phyloP scores from a whole-genome alignment of 2,797 vertebrate species.

The Pantherophis alleghaniensis region DNA sequence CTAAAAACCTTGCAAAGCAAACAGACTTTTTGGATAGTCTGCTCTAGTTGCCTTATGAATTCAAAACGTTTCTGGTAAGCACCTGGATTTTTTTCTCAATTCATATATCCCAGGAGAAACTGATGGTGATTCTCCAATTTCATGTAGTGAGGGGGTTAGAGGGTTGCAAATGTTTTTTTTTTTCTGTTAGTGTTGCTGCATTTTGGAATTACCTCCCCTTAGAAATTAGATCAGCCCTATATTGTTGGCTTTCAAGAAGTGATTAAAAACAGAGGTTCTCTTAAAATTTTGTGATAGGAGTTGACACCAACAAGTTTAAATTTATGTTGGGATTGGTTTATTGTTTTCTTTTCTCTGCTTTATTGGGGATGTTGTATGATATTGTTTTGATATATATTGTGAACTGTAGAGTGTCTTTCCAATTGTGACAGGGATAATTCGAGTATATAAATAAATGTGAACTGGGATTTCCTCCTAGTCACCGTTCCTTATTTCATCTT shows the following conservation, averaged over 20 bases:
- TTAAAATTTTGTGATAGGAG: background rate
- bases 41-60: background rate
- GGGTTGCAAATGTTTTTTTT: background rate
- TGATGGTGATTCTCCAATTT: background rate
- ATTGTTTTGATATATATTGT: background rate
- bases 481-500: background rate
- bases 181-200: background rate
- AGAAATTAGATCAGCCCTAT: background rate
- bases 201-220: background rate
- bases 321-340: background rate
- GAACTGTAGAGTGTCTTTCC: background rate
- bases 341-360: background rate
- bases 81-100: background rate
- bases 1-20: background rate
- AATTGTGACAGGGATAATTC: background rate
- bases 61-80: background rate
- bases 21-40: background rate
- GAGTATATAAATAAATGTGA: background rate
- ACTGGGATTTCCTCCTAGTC: background rate
- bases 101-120: background rate
- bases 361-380: background rate
- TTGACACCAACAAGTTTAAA: background rate
- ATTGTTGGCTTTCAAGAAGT: background rate
- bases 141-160: background rate
- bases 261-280: background rate